Evolutionary conservation across 2,888 invertebrate species (phyloP), one percentile per base, ranked within the genome.

Genomic region (Lasioglossum lativentre): DNA sequence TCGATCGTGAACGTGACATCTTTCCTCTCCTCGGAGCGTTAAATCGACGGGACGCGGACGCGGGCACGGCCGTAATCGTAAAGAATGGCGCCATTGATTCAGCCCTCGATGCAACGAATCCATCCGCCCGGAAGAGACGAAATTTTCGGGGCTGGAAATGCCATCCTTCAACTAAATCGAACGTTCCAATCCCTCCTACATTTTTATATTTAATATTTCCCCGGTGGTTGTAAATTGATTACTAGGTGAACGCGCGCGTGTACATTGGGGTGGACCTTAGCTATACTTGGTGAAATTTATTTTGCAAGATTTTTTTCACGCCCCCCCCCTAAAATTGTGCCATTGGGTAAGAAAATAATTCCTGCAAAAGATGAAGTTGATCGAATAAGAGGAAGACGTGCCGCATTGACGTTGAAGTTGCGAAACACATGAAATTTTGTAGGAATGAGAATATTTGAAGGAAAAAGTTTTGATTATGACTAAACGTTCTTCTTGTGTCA

Each of bases 51-150:
- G 34, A 66, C 34, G 66, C 34, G 66, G 34, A 66, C 66, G 66
- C n/a, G n/a, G n/a, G n/a, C n/a, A n/a, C 66, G 19, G 8, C 16
- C 34, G 16, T 66, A 66, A 66, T 38, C 66, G 66, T 66, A 16
- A 34, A 66, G 23, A 66, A 66, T 66, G 34, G 66, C 66, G 34
- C 34, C 66, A 66, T 66, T 66, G 34, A 66, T 34, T 66, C 34
- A 6, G 6, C 34, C 66, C 34, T 34, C 2, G 66, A 19, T 30
- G 66, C 66, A 66, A 34, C 34, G 30, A 66, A 66, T 34, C 19
- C 10, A 10, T 66, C 66, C 66, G 23, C 10, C 6, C 8, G 34
- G 66, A 34, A 66, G 16, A 34, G 66, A 23, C 30, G 23, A 66
- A 66, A 34, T 66, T 34, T 66, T 27, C 27, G 66, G 3, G 34